Percentiles rank a stretch among this genome's conserved stretches.
These are phyloP conservation scores for Perithous albicinctus DNA, from an alignment of 2,888 invertebrate species.

Conservation along the genomic window DNA sequence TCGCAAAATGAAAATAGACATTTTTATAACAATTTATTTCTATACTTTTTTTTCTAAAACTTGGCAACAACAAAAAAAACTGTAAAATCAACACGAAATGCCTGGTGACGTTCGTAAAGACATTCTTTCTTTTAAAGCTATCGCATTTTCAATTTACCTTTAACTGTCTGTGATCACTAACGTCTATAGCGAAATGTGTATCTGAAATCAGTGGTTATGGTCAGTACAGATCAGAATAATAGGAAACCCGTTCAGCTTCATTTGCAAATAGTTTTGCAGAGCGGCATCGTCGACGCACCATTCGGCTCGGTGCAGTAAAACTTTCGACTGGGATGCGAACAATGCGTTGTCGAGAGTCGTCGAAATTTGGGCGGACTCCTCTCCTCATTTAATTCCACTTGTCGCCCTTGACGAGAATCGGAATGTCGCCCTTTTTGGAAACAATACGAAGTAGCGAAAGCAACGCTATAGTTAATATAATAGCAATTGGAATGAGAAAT, in stretches of 20 bases:
- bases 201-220: neutral
- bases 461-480: too few species aligned
- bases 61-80: too few species aligned
- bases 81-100: too few species aligned
- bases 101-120: too few species aligned
- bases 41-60: too few species aligned
- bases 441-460: constrained; percentile 32
- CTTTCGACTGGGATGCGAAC: constrained; percentile 17
- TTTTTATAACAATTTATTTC: too few species aligned
- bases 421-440: constrained; percentile 5
- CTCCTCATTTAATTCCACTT: neutral
- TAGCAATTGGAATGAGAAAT: constrained; percentile 40
- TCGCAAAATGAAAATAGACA: too few species aligned
- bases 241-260: neutral
- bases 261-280: neutral
- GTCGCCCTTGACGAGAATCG: neutral
- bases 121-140: too few species aligned
- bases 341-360: neutral
- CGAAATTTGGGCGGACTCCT: neutral
- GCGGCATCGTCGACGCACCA: neutral
- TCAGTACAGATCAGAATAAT: neutral
- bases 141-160: too few species aligned
- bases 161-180: too few species aligned
- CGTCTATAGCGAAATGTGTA: neutral
- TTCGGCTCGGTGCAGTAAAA: constrained; percentile 24